A percentile compares a stretch with the other conserved stretches of the same genome.
These are phyloP conservation scores for Holothuria scabra DNA, from an alignment of 53 echinoderm and acorn worm species.

Conservation along the genomic window DNA sequence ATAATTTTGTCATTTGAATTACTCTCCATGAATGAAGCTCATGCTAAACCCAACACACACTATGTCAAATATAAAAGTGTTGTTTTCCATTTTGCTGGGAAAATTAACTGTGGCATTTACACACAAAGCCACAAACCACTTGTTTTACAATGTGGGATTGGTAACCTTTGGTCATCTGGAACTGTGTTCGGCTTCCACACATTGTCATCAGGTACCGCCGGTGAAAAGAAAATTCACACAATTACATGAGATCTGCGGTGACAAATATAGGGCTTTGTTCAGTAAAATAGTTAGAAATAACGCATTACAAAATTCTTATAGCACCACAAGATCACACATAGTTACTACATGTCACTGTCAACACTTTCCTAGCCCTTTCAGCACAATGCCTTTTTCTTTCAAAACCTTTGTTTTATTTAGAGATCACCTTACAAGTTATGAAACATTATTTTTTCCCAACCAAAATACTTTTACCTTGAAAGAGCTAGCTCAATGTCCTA, in stretches of 20 bases:
- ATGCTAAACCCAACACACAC: too few relatives aligned
- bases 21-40: too few relatives aligned
- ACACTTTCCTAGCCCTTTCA: too few relatives aligned
- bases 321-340: slow-evolving; percentile 44
- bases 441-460: too few relatives aligned
- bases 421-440: too few relatives aligned
- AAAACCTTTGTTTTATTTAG: too few relatives aligned
- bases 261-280: slow-evolving; percentile 54
- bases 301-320: not conserved
- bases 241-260: slow-evolving; percentile 55
- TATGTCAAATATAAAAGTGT: too few relatives aligned
- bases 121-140: slow-evolving; percentile 35
- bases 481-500: too few relatives aligned
- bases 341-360: not conserved
- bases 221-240: slow-evolving; percentile 52
- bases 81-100: too few relatives aligned
- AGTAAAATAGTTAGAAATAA: slow-evolving; percentile 10
- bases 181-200: slow-evolving; percentile 33
- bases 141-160: slow-evolving; percentile 48
- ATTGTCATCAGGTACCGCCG: slow-evolving; percentile 38
- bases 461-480: too few relatives aligned
- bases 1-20: too few relatives aligned
- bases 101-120: slow-evolving; percentile 15
- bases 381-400: too few relatives aligned
- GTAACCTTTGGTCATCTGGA: slow-evolving; percentile 46